Conservation (phyloP, 2,888 invertebrate genomes). For the Pandemis heparana region DNA sequence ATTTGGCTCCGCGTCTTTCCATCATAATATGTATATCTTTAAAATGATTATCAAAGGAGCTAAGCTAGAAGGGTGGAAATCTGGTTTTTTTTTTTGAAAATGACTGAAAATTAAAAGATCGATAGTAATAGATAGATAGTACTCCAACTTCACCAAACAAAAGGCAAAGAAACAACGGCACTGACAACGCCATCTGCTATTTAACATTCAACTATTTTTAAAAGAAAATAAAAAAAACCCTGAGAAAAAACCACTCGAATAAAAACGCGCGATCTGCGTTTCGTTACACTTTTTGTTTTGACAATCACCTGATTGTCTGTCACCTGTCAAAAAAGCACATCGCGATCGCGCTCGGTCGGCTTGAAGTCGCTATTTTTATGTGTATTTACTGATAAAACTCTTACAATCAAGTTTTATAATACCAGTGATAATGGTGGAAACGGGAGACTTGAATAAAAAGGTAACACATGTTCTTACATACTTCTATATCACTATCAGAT, state of each 20-base stretch:
- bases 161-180: no score
- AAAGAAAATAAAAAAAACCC: not conserved
- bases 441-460: conserved; percentile 72
- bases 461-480: conserved; percentile 65
- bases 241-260: not conserved
- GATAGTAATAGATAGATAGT: no score
- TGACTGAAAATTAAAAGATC: no score
- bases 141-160: no score
- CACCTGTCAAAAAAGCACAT: conserved; percentile 33
- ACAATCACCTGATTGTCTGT: conserved; percentile 56
- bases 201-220: no score
- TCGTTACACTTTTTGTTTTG: conserved; percentile 44
- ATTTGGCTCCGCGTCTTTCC: no score
- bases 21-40: no score
- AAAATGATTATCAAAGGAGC: no score
- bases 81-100: no score
- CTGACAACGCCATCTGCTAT: no score
- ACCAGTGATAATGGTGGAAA: conserved; percentile 67
- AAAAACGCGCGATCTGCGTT: conserved; percentile 20
- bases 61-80: no score
- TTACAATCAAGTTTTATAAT: conserved; percentile 25
- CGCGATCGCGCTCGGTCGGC: not conserved
- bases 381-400: conserved; percentile 27
- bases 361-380: conserved; percentile 11
- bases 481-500: conserved; percentile 36